A percentile compares a stretch with the other conserved stretches of the same genome.
Conservation (phyloP, 2,113 vertebrate genomes). For the Halcyon malimbica region DNA sequence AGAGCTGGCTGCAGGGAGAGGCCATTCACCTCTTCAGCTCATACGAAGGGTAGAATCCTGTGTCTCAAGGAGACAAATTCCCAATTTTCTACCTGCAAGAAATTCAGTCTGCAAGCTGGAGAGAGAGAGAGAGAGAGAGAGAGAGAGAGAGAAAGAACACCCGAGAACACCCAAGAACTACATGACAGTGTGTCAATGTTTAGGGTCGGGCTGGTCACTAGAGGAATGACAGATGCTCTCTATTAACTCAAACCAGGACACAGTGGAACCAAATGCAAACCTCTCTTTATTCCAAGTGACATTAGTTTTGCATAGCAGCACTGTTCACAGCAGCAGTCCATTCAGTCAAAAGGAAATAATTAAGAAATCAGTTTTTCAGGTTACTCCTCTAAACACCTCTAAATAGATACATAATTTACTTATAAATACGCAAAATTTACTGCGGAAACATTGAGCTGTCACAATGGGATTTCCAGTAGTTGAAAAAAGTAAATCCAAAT, state of each 20-base stretch:
- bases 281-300: conserved; percentile 47
- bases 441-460: background rate
- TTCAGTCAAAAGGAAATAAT: background rate
- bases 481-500: background rate
- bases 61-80: background rate
- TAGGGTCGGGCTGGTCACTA: background rate
- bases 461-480: background rate
- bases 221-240: background rate
- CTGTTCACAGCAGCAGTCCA: background rate
- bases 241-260: background rate
- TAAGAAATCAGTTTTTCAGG: background rate
- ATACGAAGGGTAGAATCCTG: background rate
- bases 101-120: background rate
- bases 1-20: background rate
- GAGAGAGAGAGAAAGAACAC: background rate
- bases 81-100: background rate
- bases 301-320: background rate
- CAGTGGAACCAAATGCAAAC: background rate
- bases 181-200: background rate
- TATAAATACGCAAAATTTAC: conserved; percentile 1
- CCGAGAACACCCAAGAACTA: background rate
- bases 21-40: background rate
- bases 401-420: background rate
- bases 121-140: background rate
- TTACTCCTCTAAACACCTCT: background rate